Evolutionary conservation across 1,140 invertebrate species (phyloP).

Genomic region (Diachasma alloeum): DNA sequence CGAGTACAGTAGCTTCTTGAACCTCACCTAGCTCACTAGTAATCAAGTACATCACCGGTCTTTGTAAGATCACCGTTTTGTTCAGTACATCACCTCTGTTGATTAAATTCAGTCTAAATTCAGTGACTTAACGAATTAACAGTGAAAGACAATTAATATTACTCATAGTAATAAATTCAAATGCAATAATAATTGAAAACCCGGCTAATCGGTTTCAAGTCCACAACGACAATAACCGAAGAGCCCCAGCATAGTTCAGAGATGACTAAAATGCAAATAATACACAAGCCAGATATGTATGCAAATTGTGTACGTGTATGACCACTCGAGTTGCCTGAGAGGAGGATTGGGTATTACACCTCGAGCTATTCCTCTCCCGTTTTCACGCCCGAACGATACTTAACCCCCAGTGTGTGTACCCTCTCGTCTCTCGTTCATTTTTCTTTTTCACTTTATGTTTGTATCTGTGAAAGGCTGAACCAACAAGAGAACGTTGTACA

Average conservation of each 20-base stretch:
- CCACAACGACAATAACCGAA: not conserved
- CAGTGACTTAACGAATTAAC: no score
- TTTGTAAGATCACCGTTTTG: no score
- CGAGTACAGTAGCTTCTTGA: no score
- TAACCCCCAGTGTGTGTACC: slow-evolving; percentile 17
- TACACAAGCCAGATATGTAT: slow-evolving; percentile 8
- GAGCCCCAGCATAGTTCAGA: not conserved
- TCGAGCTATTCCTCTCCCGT: slow-evolving; percentile 24
- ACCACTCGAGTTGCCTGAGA: slow-evolving; percentile 21
- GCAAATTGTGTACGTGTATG: slow-evolving; percentile 26
- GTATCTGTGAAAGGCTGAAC: slow-evolving; percentile 28
- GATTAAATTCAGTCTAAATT: no score
- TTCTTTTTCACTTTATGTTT: slow-evolving; percentile 6
- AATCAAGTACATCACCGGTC: no score
- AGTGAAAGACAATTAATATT: not conserved
- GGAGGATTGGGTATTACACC: slow-evolving; percentile 24
- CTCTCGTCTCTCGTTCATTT: not conserved
- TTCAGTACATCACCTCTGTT: no score
- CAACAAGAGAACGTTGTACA: slow-evolving; percentile 14
- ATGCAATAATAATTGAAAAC: not conserved
- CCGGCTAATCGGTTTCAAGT: not conserved
- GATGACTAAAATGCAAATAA: slow-evolving; percentile 11
- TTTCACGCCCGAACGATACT: slow-evolving; percentile 30
- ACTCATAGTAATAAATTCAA: not conserved
- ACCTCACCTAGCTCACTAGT: no score